A percentile compares a stretch with the other conserved stretches of the same genome.
These are phyloP conservation scores for Hyles lineata DNA, from an alignment of 2,888 invertebrate genomes.

Conservation along the genomic window DNA sequence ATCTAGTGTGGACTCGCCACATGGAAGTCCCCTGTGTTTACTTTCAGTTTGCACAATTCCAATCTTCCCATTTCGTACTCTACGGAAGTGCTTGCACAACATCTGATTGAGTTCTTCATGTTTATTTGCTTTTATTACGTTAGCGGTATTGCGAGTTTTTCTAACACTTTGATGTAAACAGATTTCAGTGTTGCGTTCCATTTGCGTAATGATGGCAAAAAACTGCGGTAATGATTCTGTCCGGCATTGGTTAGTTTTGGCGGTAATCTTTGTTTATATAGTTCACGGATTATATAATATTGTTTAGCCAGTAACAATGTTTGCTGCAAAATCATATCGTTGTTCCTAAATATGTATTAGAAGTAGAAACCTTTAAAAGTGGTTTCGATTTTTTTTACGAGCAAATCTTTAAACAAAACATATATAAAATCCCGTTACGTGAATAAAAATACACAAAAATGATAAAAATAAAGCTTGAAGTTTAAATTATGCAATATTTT, in stretches of 20 bases:
- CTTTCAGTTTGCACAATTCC: conserved; percentile 17
- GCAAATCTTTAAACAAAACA: too few species aligned
- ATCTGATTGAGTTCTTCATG: conserved; percentile 5
- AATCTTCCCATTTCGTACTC: background rate
- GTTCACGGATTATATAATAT: too few species aligned
- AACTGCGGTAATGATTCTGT: conserved; percentile 7
- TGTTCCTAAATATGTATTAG: too few species aligned
- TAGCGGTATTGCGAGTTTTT: background rate
- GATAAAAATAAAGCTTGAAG: background rate
- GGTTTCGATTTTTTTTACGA: too few species aligned
- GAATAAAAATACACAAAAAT: background rate
- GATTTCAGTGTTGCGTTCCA: conserved; percentile 12
- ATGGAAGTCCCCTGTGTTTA: conserved; percentile 10
- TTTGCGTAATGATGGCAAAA: background rate
- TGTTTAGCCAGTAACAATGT: too few species aligned
- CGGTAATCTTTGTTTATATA: background rate
- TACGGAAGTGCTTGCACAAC: background rate
- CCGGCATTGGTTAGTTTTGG: background rate
- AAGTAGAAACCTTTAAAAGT: too few species aligned
- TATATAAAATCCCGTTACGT: background rate
- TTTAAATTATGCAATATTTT: background rate
- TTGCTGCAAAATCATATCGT: too few species aligned
- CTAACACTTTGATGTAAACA: background rate
- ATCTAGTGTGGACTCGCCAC: background rate
- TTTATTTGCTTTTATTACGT: conserved; percentile 17